These are phyloP conservation scores for Halichondria panicea DNA, from an alignment of 37 sponge, comb jelly and placozoan genomes.

Conservation along the genomic window DNA sequence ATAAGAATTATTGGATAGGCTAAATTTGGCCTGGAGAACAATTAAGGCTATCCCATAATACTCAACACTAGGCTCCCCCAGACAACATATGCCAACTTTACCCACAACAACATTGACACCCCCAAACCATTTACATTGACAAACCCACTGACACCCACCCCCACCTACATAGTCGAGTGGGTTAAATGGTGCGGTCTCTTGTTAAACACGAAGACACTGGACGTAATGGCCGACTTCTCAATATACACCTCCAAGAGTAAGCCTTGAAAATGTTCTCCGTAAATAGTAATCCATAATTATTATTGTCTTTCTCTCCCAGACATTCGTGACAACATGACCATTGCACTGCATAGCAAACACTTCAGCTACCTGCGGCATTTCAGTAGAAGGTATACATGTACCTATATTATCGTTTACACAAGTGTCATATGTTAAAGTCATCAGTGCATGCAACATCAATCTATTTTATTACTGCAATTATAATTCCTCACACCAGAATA, in stretches of 20 bases:
- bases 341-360: conserved; percentile 27
- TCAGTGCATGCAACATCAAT: not conserved
- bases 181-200: conserved; percentile 75
- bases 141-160: not conserved
- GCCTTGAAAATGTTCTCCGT: not conserved
- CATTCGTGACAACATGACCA: conserved; percentile 49
- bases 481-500: conserved; percentile 9
- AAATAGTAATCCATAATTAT: not conserved
- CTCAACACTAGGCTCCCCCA: too few species aligned
- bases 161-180: conserved; percentile 30
- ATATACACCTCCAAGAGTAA: conserved; percentile 29
- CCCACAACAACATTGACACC: too few species aligned
- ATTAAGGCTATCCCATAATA: too few species aligned
- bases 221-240: conserved; percentile 47
- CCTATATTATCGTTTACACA: not conserved
- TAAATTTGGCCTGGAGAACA: too few species aligned
- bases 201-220: conserved; percentile 50
- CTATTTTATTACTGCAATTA: not conserved
- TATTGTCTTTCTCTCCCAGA: conserved; percentile 17
- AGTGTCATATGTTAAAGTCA: not conserved
- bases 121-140: too few species aligned
- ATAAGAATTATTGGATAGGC: too few species aligned
- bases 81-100: too few species aligned
- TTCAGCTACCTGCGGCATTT: conserved; percentile 15
- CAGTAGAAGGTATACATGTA: conserved; percentile 10